These are phyloP conservation scores for Irena cyanogastra DNA, from an alignment of 2,113 vertebrate genomes.

Conservation along the genomic window DNA sequence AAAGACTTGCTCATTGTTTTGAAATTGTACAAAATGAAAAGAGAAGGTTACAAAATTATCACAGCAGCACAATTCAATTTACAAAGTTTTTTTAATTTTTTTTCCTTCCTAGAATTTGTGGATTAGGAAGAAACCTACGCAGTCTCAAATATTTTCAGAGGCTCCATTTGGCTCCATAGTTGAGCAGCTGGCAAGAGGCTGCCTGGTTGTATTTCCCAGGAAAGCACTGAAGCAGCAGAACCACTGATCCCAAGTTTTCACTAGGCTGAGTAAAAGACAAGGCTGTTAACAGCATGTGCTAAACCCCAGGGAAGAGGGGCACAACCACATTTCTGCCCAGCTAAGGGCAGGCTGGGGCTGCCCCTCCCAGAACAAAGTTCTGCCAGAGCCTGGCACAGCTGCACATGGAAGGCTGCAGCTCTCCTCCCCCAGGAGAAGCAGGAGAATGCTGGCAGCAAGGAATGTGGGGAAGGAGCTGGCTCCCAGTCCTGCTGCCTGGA, in stretches of 20 bases:
- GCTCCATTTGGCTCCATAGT: neutral
- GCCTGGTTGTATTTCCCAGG: neutral
- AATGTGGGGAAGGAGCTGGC: neutral
- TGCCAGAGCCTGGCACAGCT: neutral
- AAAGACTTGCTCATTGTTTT: neutral
- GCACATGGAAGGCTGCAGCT: neutral
- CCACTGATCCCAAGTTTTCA: neutral
- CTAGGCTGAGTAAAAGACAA: neutral
- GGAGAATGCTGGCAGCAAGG: neutral
- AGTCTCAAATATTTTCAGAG: neutral
- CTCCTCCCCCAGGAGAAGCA: neutral
- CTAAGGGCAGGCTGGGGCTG: neutral
- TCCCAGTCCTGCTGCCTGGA: neutral
- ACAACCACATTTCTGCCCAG: neutral
- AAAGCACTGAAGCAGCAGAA: neutral
- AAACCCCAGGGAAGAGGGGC: rapidly evolving
- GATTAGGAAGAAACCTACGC: neutral
- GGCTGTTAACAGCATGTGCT: neutral
- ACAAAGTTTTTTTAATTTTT: neutral
- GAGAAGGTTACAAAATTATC: neutral
- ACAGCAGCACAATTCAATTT: neutral
- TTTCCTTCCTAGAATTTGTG: neutral
- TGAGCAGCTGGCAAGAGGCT: neutral
- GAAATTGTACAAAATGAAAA: neutral
- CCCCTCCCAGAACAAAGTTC: neutral